A percentile compares a stretch with the other conserved stretches of the same genome.
Conservation (phyloP, 2,797 vertebrate genomes). For the Hybognathus amarus region DNA sequence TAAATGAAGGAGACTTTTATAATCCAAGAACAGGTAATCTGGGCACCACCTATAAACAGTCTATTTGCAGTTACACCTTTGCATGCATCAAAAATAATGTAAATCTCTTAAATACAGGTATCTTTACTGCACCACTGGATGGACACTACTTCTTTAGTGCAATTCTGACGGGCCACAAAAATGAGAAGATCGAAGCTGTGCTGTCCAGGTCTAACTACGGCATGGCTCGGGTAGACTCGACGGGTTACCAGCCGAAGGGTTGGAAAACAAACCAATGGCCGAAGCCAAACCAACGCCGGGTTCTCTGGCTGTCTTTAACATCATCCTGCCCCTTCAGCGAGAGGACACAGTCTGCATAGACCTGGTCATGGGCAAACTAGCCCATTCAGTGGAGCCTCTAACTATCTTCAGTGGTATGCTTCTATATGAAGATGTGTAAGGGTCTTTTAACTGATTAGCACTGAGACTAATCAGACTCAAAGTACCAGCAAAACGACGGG, state of each 20-base stretch:
- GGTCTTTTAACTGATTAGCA: conserved; percentile 10
- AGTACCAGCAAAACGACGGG: conserved; percentile 52
- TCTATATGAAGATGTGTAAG: conserved; percentile 80
- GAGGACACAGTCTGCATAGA: conserved; percentile 91
- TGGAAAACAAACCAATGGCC: conserved; percentile 91
- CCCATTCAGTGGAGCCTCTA: conserved; percentile 90
- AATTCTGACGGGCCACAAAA: conserved; percentile 86
- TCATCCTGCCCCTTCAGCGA: conserved; percentile 85
- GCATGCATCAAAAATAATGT: not conserved
- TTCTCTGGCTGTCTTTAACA: conserved; percentile 88
- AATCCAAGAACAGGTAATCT: conserved; percentile 81
- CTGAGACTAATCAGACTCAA: not conserved
- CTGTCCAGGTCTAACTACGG: conserved; percentile 91
- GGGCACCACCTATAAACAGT: not conserved
- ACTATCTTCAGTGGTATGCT: conserved; percentile 90
- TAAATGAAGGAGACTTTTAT: conserved; percentile 88
- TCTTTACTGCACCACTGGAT: conserved; percentile 86
- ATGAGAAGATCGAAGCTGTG: conserved; percentile 91
- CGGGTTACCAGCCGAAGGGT: conserved; percentile 89
- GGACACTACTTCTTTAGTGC: conserved; percentile 93
- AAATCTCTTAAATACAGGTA: conserved; percentile 71
- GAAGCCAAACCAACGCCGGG: conserved; percentile 83
- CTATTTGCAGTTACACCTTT: not conserved
- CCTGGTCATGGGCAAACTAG: conserved; percentile 91
- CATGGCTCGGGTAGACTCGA: conserved; percentile 90